Evolutionary conservation across 2,113 vertebrate genomes (phyloP).

Genomic region (Macquaria ambigua): DNA sequence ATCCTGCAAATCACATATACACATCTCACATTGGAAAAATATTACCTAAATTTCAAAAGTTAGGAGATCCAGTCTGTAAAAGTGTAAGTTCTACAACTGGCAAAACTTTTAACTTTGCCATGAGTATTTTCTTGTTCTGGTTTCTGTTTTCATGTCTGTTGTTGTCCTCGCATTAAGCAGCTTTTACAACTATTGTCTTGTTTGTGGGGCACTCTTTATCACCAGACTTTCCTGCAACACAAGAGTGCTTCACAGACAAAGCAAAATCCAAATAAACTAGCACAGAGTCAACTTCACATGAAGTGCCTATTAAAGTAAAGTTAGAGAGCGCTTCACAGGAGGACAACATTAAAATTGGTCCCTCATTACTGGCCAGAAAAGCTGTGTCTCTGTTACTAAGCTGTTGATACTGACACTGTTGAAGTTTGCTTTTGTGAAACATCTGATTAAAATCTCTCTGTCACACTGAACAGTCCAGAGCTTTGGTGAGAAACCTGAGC

Average conservation of each 20-base stretch:
- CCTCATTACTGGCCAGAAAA: neutral
- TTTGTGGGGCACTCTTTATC: neutral
- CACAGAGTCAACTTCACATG: neutral
- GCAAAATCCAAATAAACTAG: neutral
- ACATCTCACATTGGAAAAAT: no score
- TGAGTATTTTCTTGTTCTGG: neutral
- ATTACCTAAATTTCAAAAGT: neutral
- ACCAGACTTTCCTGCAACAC: neutral
- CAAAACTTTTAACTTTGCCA: neutral
- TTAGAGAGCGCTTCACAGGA: neutral
- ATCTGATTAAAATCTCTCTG: neutral
- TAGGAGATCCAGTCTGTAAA: neutral
- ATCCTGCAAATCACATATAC: no score
- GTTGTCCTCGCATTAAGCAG: neutral
- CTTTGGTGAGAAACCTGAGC: constrained; percentile 25
- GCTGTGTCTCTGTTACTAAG: neutral
- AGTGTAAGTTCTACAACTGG: neutral
- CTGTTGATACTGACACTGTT: neutral
- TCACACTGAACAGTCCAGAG: neutral
- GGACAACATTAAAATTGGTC: neutral
- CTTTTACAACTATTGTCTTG: neutral
- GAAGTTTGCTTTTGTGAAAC: no score
- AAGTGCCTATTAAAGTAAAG: neutral
- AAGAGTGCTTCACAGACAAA: constrained; percentile 8
- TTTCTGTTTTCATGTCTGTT: neutral